These are phyloP conservation scores for Casuarius casuarius DNA, from an alignment of 2,113 vertebrate species.

Conservation along the genomic window DNA sequence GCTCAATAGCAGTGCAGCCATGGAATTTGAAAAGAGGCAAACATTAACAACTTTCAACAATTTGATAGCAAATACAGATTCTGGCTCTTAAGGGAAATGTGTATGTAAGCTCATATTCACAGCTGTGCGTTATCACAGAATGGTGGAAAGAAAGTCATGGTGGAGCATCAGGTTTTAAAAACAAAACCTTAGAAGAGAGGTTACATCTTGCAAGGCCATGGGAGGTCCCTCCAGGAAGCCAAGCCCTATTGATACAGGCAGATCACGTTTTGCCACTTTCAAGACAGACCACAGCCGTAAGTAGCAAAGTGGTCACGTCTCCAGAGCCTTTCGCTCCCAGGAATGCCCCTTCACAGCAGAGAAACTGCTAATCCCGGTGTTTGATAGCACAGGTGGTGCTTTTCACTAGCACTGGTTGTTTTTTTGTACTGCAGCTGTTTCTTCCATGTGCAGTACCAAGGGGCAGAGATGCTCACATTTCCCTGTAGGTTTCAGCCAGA, in stretches of 20 bases:
- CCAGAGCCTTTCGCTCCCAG: not conserved
- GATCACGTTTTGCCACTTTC: not conserved
- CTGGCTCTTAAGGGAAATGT: not conserved
- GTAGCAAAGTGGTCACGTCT: not conserved
- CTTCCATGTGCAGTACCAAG: not conserved
- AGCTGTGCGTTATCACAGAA: too few relatives aligned
- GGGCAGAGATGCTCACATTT: not conserved
- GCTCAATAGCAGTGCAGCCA: not conserved
- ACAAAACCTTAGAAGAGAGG: not conserved
- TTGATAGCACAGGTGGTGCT: not conserved
- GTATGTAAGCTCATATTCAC: not conserved
- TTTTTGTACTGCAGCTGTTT: slow-evolving; percentile 1
- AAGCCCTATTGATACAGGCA: not conserved
- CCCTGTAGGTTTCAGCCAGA: not conserved
- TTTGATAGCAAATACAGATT: not conserved
- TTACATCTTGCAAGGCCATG: not conserved
- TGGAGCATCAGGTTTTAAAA: not conserved
- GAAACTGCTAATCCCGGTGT: not conserved
- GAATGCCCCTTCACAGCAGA: not conserved
- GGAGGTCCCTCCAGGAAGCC: not conserved
- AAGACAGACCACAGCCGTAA: not conserved
- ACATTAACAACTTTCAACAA: not conserved
- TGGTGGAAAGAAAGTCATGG: not conserved
- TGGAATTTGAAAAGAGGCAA: not conserved
- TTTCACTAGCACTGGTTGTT: not conserved